A percentile compares a stretch with the other conserved stretches of the same genome.
Conservation (phyloP, 2,113 vertebrate species). For the Amphiprion ocellaris region DNA sequence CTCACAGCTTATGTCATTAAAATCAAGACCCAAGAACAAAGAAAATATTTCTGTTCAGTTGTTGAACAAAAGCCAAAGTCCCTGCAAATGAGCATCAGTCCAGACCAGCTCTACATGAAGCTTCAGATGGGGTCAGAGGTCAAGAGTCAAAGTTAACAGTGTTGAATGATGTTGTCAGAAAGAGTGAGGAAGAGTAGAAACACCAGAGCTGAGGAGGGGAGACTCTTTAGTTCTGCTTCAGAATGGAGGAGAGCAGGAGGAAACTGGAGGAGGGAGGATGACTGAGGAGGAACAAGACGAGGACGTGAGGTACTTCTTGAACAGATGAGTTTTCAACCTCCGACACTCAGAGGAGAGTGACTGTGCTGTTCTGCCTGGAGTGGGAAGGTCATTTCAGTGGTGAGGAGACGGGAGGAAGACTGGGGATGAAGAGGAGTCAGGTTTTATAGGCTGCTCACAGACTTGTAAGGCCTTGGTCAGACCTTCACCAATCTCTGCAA, state of each 20-base stretch:
- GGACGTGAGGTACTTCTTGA: constrained; percentile 47
- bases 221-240: constrained; percentile 8
- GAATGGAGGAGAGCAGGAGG: constrained; percentile 27
- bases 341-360: constrained; percentile 43
- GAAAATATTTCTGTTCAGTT: background rate
- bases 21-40: background rate
- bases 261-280: constrained; percentile 46
- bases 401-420: constrained; percentile 35
- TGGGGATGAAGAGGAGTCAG: constrained; percentile 22
- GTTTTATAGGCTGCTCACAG: constrained; percentile 20
- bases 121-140: background rate
- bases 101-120: background rate
- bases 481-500: background rate
- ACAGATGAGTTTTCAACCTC: constrained; percentile 57
- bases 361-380: constrained; percentile 30
- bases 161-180: background rate
- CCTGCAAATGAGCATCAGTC: background rate
- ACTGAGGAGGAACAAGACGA: constrained; percentile 48
- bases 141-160: constrained; percentile 16
- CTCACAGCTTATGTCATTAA: background rate
- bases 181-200: background rate
- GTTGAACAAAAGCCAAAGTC: background rate
- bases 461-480: background rate
- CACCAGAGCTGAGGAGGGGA: background rate
- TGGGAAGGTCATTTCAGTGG: constrained; percentile 55